Evolutionary conservation across 1,140 invertebrate species (phyloP).

Genomic region (Drosophila nigrodunni): DNA sequence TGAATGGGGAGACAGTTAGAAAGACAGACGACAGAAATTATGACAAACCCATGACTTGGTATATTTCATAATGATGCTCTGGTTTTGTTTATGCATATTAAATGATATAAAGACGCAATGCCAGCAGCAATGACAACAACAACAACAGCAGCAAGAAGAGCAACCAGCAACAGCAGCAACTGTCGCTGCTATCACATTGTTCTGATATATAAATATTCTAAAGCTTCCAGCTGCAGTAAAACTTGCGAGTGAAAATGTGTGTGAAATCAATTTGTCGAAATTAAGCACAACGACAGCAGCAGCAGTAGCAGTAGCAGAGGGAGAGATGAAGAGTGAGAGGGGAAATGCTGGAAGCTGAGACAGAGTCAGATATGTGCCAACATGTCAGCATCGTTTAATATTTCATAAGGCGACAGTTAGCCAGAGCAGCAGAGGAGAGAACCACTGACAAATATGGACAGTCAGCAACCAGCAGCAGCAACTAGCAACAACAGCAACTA

Average conservation of each 20-base stretch:
- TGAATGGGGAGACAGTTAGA: slow-evolving; percentile 10
- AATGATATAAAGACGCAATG: slow-evolving; percentile 47
- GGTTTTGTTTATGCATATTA: slow-evolving; percentile 61
- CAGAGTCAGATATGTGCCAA: slow-evolving; percentile 39
- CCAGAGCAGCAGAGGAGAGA: slow-evolving; percentile 32
- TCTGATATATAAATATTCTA: slow-evolving; percentile 21
- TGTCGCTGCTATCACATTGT: slow-evolving; percentile 43
- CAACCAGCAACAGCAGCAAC: background rate
- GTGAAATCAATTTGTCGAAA: slow-evolving; percentile 81
- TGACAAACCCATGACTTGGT: slow-evolving; percentile 52
- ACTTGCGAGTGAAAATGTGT: slow-evolving; percentile 59
- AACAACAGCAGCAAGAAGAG: slow-evolving; percentile 8
- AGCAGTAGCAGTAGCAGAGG: slow-evolving; percentile 15
- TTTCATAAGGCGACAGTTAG: slow-evolving; percentile 55
- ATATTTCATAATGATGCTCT: slow-evolving; percentile 51
- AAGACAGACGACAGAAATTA: slow-evolving; percentile 47
- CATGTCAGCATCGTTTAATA: slow-evolving; percentile 61
- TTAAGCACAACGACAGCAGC: slow-evolving; percentile 46
- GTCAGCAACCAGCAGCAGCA: slow-evolving; percentile 13
- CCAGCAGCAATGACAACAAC: slow-evolving; percentile 29
- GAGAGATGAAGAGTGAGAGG: slow-evolving; percentile 22
- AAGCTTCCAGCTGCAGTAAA: slow-evolving; percentile 33
- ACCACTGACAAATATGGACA: slow-evolving; percentile 43
- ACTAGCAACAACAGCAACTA: background rate
- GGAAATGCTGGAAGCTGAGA: background rate